These are phyloP conservation scores for Sphaerophoria taeniata DNA, from an alignment of 2,888 invertebrate genomes.

Conservation along the genomic window DNA sequence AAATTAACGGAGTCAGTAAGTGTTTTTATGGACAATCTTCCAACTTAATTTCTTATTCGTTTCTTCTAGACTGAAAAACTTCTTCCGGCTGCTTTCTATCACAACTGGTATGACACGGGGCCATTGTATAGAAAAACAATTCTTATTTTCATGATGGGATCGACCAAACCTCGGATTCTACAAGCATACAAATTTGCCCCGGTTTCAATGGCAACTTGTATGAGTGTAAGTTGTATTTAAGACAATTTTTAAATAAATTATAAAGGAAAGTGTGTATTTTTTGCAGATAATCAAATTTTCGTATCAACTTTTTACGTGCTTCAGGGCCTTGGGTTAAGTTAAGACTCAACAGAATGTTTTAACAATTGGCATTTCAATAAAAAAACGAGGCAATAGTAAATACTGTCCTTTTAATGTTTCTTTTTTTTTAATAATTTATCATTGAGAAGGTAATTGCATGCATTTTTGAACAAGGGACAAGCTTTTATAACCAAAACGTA, in stretches of 20 bases:
- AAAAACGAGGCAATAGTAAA: no score
- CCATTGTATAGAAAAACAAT: slow-evolving; percentile 77
- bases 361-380: neutral
- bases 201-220: slow-evolving; percentile 77
- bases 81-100: slow-evolving; percentile 77
- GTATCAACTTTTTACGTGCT: slow-evolving; percentile 78
- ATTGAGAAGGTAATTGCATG: slow-evolving; percentile 31
- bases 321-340: slow-evolving; percentile 59
- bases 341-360: neutral
- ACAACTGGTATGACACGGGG: slow-evolving; percentile 79
- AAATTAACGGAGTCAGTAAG: slow-evolving; percentile 53
- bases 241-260: slow-evolving; percentile 74
- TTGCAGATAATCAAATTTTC: slow-evolving; percentile 78
- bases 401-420: no score
- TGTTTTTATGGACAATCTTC: no score
- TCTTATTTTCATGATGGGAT: slow-evolving; percentile 77
- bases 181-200: slow-evolving; percentile 76
- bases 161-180: slow-evolving; percentile 73
- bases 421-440: no score
- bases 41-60: no score
- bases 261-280: no score
- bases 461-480: slow-evolving; percentile 32
- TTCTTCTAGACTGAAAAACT: slow-evolving; percentile 75
- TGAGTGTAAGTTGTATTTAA: neutral
- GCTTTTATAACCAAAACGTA: neutral